A percentile compares a stretch with the other conserved stretches of the same genome.
These are phyloP conservation scores for Parauchenoglanis punctatus DNA, from an alignment of 2,797 vertebrate species.

Conservation along the genomic window DNA sequence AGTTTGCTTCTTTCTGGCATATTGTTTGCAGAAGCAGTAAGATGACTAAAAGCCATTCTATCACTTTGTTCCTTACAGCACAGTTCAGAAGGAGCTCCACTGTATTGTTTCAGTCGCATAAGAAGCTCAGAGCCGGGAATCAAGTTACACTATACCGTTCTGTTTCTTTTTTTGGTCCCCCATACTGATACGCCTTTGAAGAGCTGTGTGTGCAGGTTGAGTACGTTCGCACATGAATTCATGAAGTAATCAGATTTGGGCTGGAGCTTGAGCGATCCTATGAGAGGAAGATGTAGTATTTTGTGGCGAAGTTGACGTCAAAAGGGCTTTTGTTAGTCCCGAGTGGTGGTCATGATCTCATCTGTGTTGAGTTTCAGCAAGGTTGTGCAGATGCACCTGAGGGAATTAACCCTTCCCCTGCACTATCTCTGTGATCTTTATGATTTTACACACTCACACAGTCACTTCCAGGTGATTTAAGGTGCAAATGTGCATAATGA, in stretches of 20 bases:
- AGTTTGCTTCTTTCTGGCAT: background rate
- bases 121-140: conserved; percentile 2
- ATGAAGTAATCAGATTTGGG: background rate
- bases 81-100: background rate
- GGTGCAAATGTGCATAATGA: background rate
- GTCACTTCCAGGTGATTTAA: background rate
- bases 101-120: background rate
- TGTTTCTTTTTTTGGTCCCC: background rate
- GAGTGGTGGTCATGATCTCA: conserved; percentile 36
- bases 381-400: conserved; percentile 5
- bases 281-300: conserved; percentile 22
- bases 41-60: background rate
- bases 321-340: conserved; percentile 28
- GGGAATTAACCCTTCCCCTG: conserved; percentile 28
- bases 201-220: no score
- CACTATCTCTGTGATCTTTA: background rate
- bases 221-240: background rate
- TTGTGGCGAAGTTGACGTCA: conserved; percentile 20
- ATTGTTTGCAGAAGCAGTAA: background rate
- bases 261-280: background rate
- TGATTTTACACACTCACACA: background rate
- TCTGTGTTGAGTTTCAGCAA: conserved; percentile 44
- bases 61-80: background rate
- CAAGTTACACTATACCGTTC: conserved; percentile 3
- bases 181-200: background rate